Conservation (phyloP, 2,888 invertebrate species). For the Parnassius apollo region DNA sequence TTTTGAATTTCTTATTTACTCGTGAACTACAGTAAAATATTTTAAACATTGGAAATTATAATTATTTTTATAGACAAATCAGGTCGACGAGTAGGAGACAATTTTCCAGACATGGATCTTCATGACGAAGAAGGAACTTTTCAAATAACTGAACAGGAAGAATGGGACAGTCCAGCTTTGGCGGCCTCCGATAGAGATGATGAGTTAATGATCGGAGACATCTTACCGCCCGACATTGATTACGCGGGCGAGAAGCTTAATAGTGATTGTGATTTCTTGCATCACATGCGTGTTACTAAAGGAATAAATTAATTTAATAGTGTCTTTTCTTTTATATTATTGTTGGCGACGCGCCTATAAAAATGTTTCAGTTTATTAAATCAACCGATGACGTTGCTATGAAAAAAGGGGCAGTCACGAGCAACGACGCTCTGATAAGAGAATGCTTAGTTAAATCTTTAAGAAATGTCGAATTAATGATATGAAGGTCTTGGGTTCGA, state of each 20-base stretch:
- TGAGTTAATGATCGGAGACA: conserved; percentile 1
- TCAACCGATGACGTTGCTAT: no score
- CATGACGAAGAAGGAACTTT: neutral
- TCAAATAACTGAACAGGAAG: conserved; percentile 10
- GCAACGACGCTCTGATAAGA: no score
- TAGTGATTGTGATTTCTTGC: conserved; percentile 17
- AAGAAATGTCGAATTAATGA: no score
- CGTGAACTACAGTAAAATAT: no score
- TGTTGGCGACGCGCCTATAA: no score
- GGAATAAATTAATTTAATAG: neutral
- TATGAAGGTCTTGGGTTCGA: no score
- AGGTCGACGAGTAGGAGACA: neutral
- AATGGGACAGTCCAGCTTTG: conserved; percentile 6
- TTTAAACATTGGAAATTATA: neutral
- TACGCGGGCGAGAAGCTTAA: conserved; percentile 8
- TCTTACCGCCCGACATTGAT: conserved; percentile 30
- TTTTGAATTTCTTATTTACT: no score
- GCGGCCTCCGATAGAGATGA: conserved; percentile 2
- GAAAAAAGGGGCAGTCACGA: no score
- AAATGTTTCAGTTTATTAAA: no score
- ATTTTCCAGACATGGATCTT: neutral
- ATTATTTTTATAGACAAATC: neutral
- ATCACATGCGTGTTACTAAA: conserved; percentile 2
- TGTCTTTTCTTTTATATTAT: no score
- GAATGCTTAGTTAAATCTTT: no score